Conservation (phyloP, 2,797 vertebrate genomes). For the Aphelocoma californica region DNA sequence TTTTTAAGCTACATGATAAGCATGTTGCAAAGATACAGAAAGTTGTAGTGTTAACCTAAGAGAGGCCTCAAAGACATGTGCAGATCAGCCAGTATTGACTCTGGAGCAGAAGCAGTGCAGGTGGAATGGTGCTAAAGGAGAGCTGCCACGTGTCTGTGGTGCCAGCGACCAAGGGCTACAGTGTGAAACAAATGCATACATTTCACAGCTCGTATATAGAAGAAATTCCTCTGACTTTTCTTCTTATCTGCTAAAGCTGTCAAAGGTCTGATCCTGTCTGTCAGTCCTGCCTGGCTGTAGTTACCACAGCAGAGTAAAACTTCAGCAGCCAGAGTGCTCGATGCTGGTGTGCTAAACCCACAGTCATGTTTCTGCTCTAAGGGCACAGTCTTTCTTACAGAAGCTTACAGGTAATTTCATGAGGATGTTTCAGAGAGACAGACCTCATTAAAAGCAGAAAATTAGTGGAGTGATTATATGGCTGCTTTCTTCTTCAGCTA, state of each 20-base stretch:
- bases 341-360: not conserved
- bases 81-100: not conserved
- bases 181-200: not conserved
- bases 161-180: not conserved
- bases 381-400: not conserved
- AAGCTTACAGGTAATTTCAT: not conserved
- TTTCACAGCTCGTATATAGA: not conserved
- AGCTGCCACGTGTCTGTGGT: not conserved
- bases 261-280: not conserved
- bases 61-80: not conserved
- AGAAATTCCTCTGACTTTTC: not conserved
- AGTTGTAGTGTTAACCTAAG: not conserved
- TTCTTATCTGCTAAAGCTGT: not conserved
- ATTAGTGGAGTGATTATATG: not conserved
- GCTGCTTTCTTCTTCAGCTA: not conserved
- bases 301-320: not conserved
- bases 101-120: not conserved
- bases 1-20: not conserved
- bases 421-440: not conserved
- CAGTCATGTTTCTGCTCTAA: not conserved
- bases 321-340: not conserved
- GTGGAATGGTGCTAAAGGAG: fast-evolving
- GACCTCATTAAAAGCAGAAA: not conserved
- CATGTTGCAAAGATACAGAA: not conserved
- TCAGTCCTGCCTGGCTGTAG: not conserved